Evolutionary conservation across 2,888 invertebrate genomes (phyloP).

Genomic region (Scaptomyza caliginosa): DNA sequence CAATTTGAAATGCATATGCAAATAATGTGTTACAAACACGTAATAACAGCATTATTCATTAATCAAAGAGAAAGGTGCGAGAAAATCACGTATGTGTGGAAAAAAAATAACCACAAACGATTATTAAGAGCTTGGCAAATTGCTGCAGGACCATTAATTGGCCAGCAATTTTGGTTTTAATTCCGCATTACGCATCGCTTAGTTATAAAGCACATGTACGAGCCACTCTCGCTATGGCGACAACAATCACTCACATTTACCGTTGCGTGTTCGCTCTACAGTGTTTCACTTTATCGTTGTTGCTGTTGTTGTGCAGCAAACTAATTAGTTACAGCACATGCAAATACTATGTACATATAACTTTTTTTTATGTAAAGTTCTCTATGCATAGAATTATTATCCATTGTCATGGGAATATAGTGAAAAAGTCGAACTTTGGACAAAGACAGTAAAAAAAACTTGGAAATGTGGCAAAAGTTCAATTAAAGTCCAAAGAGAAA

Average conservation of each 20-base stretch:
- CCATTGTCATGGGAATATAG: neutral
- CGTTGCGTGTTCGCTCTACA: neutral
- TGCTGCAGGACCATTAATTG: constrained; percentile 40
- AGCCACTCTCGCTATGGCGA: neutral
- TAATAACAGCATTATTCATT: constrained; percentile 60
- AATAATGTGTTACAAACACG: constrained; percentile 49
- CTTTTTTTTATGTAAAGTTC: neutral
- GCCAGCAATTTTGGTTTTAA: constrained; percentile 52
- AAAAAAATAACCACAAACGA: constrained; percentile 19
- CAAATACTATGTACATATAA: neutral
- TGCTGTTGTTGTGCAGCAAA: constrained; percentile 6
- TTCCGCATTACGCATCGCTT: constrained; percentile 55
- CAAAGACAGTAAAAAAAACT: neutral
- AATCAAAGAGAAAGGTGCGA: constrained; percentile 39
- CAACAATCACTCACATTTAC: neutral
- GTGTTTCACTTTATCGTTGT: constrained; percentile 4
- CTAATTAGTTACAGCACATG: constrained; percentile 21
- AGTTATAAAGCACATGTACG: constrained; percentile 31
- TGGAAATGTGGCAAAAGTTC: neutral
- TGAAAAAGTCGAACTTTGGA: neutral
- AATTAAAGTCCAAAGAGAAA: neutral
- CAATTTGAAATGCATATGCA: constrained; percentile 31
- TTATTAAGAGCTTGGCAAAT: constrained; percentile 40
- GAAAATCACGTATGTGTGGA: neutral
- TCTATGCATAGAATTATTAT: neutral